These are phyloP conservation scores for Papilio glaucus DNA, from an alignment of 1,140 invertebrate genomes.

Conservation along the genomic window DNA sequence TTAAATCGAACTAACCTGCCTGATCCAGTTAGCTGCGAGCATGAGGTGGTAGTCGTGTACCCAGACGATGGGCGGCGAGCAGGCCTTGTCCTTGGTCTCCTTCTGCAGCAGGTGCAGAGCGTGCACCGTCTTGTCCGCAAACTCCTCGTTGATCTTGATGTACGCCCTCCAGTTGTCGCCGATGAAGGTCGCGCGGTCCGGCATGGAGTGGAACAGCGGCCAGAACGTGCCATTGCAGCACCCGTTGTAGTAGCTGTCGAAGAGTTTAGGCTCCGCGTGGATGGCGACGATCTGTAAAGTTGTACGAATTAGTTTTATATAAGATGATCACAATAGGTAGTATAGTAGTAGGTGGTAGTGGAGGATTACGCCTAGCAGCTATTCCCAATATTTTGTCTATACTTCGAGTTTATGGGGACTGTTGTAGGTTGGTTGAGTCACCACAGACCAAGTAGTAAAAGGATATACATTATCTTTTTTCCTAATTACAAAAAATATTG, in stretches of 20 bases:
- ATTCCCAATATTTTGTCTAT: too few relatives aligned
- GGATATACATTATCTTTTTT: too few relatives aligned
- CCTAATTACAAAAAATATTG: too few relatives aligned
- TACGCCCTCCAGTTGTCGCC: constrained; percentile 93
- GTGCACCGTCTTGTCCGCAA: constrained; percentile 90
- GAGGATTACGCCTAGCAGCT: too few relatives aligned
- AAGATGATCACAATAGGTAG: neutral
- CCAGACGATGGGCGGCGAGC: constrained; percentile 91
- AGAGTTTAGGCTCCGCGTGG: constrained; percentile 88
- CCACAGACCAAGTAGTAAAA: too few relatives aligned
- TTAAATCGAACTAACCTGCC: constrained; percentile 84
- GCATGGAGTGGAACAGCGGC: constrained; percentile 96
- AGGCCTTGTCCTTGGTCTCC: constrained; percentile 84
- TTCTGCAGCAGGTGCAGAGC: constrained; percentile 87
- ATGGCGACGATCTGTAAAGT: constrained; percentile 89
- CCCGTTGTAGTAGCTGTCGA: constrained; percentile 95
- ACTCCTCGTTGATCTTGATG: constrained; percentile 91
- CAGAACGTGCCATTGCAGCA: constrained; percentile 96
- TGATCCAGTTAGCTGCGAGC: constrained; percentile 94
- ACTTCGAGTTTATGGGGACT: too few relatives aligned
- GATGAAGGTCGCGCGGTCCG: constrained; percentile 90
- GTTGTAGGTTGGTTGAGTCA: too few relatives aligned
- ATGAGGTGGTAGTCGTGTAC: constrained; percentile 96
- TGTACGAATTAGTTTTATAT: neutral
- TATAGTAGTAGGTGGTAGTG: too few relatives aligned